A percentile compares a stretch with the other conserved stretches of the same genome.
phyloP scores from a whole-genome alignment of 1,140 invertebrate species.

The Papilio polytes region DNA sequence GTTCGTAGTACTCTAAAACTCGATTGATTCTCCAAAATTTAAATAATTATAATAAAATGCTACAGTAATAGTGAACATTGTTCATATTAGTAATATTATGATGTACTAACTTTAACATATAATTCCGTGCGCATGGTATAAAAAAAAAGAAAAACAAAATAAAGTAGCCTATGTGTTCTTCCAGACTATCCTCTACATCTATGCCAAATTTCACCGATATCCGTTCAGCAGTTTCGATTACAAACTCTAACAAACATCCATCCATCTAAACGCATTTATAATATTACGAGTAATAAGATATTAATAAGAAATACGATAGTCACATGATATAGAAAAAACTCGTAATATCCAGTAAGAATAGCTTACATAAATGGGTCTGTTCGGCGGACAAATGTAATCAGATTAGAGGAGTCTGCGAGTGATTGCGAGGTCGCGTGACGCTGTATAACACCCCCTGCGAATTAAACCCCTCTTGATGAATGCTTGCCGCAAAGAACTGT shows the following conservation, averaged over 20 bases:
- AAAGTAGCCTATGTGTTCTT: no score
- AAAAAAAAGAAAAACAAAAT: no score
- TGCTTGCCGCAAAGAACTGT: neutral
- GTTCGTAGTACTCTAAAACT: neutral
- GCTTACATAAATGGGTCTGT: neutral
- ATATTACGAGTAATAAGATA: no score
- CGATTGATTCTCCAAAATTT: neutral
- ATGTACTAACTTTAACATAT: neutral
- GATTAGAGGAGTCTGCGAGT: slow-evolving; percentile 28
- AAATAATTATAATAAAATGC: neutral
- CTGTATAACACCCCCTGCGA: neutral
- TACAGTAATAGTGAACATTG: neutral
- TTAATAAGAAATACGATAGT: neutral
- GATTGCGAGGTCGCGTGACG: slow-evolving; percentile 31
- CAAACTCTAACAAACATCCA: slow-evolving; percentile 2
- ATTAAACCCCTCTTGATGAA: slow-evolving; percentile 27
- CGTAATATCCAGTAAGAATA: neutral
- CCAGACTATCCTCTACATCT: no score
- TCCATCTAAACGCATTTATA: no score
- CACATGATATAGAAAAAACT: neutral
- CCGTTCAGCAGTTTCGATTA: no score
- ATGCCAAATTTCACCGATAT: no score
- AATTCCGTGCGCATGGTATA: neutral
- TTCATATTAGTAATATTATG: no score
- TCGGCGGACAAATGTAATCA: slow-evolving; percentile 17